Conservation (phyloP, 2,113 vertebrate genomes). For the Dendropsophus ebraccatus region DNA sequence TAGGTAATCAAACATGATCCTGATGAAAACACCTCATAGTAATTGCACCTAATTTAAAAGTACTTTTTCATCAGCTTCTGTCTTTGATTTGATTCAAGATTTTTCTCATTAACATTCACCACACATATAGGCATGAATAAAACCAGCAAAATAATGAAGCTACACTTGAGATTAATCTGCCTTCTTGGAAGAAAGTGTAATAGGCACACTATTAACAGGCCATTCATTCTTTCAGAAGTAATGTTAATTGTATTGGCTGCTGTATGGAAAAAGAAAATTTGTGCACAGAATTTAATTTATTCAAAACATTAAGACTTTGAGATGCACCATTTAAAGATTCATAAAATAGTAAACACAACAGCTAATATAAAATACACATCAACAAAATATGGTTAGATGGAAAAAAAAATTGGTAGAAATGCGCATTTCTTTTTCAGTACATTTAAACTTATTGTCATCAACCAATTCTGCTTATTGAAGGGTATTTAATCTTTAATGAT, state of each 20-base stretch:
- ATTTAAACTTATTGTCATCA: background rate
- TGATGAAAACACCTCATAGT: conserved; percentile 58
- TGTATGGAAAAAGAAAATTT: conserved; percentile 43
- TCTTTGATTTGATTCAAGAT: conserved; percentile 59
- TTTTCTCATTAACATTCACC: conserved; percentile 56
- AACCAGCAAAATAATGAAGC: conserved; percentile 60
- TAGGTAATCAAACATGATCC: conserved; percentile 54
- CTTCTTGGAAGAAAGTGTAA: conserved; percentile 58
- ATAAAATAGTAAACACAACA: background rate
- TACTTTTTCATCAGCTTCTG: conserved; percentile 59
- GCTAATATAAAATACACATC: background rate
- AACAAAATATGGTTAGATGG: background rate
- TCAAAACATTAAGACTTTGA: conserved; percentile 49
- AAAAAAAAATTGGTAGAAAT: background rate
- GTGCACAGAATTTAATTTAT: conserved; percentile 49
- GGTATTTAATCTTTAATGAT: background rate
- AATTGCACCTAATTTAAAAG: conserved; percentile 59
- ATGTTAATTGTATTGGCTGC: conserved; percentile 55
- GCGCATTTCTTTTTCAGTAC: background rate
- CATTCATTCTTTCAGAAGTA: conserved; percentile 58
- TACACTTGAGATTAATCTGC: conserved; percentile 59
- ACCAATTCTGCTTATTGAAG: background rate
- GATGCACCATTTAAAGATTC: conserved; percentile 11
- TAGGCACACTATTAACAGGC: conserved; percentile 56
- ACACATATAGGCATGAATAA: conserved; percentile 58